Evolutionary conservation across 1,140 invertebrate species (phyloP), one percentile per base, ranked within the genome.

Genomic region (Antheraea mylitta): DNA sequence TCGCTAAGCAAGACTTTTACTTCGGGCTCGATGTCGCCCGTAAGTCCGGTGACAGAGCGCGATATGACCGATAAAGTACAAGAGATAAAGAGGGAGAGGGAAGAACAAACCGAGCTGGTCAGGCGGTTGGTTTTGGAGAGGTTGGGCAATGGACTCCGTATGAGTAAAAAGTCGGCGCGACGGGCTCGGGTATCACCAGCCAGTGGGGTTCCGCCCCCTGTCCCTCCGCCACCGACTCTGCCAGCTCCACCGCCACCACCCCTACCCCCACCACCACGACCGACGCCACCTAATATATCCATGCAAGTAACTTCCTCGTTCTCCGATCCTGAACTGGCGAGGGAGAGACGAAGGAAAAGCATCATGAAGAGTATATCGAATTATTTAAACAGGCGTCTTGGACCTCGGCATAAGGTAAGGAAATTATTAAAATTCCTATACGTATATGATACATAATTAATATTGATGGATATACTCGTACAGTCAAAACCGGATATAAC

Each of bases 281-380:
- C 73, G 70, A 68, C 76, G 0, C 73, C 63, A 5, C 70, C 71
- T 0, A n/a, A 75, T 3, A 77, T 78, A 0, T 80, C 82, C 1
- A 66, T 86, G 18, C 81, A 81, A 8, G 82, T 89, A 36, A 78
- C 81, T 7, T 73, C 86, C 18, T 90, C 91, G 38, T 90, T 92
- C 71, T 95, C 94, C 0, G 94, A 95, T 87, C 94, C 94, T 7
- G 94, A 95, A 86, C 81, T 95, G 48, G 84, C 91, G 10, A 86
- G 90, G 67, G 87, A 90, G 22, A 85, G 87, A n/a, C 93, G 96
- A 69, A 92, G 96, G 59, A 96, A 96, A 80, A 97, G 96, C 85
- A 95, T 97, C 58, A 97, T 97, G 73, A 96, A 97, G 92, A 95
- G 96, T 61, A 95, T 97, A 59, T 96, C 96, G 3, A 96, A 96